A percentile compares a stretch with the other conserved stretches of the same genome.
Evolutionary conservation across 2,797 vertebrate genomes (phyloP).

Genomic region (Psittacula echo): DNA sequence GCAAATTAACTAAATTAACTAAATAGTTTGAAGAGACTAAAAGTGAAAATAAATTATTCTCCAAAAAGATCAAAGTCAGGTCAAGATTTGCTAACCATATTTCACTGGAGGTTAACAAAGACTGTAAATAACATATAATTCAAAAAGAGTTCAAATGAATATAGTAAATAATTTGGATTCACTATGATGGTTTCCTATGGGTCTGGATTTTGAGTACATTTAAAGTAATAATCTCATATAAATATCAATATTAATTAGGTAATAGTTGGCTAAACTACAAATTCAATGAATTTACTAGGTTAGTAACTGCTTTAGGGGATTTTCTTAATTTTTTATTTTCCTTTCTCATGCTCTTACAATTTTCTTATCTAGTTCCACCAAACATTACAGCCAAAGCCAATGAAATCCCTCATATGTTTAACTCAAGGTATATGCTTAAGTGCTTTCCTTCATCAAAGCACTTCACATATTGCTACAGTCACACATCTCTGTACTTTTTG

Average conservation of each 20-base stretch:
- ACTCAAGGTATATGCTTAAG: neutral
- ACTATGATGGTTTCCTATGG: neutral
- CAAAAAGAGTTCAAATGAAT: neutral
- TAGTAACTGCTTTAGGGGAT: neutral
- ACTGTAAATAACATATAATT: neutral
- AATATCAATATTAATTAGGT: neutral
- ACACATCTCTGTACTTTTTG: neutral
- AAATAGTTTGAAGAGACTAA: neutral
- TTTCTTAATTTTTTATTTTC: neutral
- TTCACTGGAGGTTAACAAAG: neutral
- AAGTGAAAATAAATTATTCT: neutral
- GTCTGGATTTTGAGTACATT: neutral
- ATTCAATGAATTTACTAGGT: neutral
- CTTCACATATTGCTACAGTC: neutral
- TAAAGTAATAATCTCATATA: neutral
- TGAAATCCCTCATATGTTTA: neutral
- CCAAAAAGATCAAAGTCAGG: neutral
- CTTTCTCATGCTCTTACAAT: fast-evolving
- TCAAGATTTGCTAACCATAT: neutral
- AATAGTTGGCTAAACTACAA: neutral
- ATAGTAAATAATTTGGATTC: neutral
- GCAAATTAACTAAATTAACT: neutral
- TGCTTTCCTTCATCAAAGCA: neutral
- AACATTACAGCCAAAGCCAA: neutral
- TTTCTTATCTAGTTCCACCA: neutral